Evolutionary conservation across 2,797 vertebrate genomes (phyloP).

Genomic region (Corythornis leucogaster): DNA sequence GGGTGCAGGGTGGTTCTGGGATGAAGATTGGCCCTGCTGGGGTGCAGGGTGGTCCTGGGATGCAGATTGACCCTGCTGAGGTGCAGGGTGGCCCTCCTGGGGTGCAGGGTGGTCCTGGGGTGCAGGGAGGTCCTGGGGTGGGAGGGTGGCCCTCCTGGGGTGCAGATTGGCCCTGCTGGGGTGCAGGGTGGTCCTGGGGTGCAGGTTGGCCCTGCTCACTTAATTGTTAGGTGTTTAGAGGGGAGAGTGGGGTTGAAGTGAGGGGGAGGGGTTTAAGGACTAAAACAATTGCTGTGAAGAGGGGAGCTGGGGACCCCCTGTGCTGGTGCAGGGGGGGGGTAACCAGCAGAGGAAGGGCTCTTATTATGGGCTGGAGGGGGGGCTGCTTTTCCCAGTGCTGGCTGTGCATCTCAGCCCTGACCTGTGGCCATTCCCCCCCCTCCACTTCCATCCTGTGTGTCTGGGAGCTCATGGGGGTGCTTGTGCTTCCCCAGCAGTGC

Average conservation of each 20-base stretch:
- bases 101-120: not conserved
- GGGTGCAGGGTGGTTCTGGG: not conserved
- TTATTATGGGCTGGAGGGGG: not conserved
- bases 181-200: no score
- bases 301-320: not conserved
- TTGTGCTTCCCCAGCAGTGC: not conserved
- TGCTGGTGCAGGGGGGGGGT: not conserved
- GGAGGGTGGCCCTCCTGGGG: no score
- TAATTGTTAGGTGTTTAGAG: not conserved
- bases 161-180: no score
- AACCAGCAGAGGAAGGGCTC: not conserved
- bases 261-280: not conserved
- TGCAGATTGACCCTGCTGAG: not conserved
- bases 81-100: no score
- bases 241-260: not conserved
- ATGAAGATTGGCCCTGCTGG: not conserved
- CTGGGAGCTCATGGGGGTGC: accelerated
- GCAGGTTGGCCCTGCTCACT: no score
- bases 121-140: no score
- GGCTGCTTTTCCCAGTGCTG: not conserved
- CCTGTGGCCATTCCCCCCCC: accelerated
- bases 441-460: no score
- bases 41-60: not conserved
- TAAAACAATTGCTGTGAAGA: accelerated
- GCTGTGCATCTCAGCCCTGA: not conserved